Percentiles rank a stretch among this genome's conserved stretches.
phyloP scores from a whole-genome alignment of 2,888 invertebrate genomes.

The Schizaphis graminum region DNA sequence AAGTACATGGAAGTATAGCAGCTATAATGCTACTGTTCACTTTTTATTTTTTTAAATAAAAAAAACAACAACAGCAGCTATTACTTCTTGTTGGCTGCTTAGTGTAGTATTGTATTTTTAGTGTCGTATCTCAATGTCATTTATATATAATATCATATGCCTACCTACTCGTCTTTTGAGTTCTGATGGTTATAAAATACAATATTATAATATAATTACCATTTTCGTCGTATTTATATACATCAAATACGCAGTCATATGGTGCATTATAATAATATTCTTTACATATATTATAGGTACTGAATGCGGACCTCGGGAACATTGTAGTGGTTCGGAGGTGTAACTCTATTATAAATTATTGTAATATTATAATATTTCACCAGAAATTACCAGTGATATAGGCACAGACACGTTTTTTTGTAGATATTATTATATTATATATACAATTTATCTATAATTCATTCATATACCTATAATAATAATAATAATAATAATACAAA shows the following conservation, averaged over 20 bases:
- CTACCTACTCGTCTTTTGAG: neutral
- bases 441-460: neutral
- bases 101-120: neutral
- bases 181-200: neutral
- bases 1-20: neutral
- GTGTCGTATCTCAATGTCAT: neutral
- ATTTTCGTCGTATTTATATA: neutral
- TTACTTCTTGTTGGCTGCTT: too few relatives aligned
- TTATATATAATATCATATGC: neutral
- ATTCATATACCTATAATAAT: neutral
- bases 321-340: neutral
- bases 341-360: neutral
- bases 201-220: neutral
- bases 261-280: neutral
- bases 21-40: too few relatives aligned
- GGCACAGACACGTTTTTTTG: neutral
- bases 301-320: neutral
- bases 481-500: neutral
- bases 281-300: neutral
- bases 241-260: neutral
- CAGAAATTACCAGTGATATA: neutral
- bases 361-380: constrained; percentile 25
- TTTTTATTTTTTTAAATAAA: too few relatives aligned
- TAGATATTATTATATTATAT: neutral
- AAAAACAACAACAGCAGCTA: too few relatives aligned